Evolutionary conservation across 2,888 invertebrate species (phyloP).

Genomic region (Sphaeridia pumilis): DNA sequence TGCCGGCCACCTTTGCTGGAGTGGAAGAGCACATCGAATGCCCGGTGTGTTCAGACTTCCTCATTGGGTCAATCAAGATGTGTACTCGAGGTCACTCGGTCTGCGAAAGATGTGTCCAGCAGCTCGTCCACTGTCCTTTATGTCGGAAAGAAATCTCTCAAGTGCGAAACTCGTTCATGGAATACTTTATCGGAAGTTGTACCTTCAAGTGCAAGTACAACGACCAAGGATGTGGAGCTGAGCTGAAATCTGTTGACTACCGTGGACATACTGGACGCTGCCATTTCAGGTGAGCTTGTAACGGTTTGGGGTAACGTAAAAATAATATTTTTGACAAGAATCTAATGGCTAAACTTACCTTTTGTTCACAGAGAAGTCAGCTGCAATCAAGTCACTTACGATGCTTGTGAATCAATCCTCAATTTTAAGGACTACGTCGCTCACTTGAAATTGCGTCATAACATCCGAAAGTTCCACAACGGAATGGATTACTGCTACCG

Average conservation of each 20-base stretch:
- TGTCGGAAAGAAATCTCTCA: conserved; percentile 14
- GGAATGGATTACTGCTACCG: conserved; percentile 10
- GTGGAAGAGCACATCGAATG: conserved; percentile 9
- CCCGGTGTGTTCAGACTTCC: conserved; percentile 9
- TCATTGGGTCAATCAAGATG: conserved; percentile 6
- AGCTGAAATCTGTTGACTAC: neutral
- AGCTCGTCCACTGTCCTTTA: conserved; percentile 1
- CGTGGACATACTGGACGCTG: conserved; percentile 4
- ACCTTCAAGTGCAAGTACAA: conserved; percentile 10
- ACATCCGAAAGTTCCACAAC: conserved; percentile 5
- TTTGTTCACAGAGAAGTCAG: conserved; percentile 4
- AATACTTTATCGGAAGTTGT: conserved; percentile 14
- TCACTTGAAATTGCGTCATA: conserved; percentile 7
- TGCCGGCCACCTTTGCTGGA: neutral
- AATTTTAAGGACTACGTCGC: conserved; percentile 5
- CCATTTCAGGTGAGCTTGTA: conserved; percentile 6
- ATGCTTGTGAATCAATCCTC: neutral
- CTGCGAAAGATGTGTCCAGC: conserved; percentile 1
- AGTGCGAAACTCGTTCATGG: conserved; percentile 12
- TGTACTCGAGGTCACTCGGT: conserved; percentile 13
- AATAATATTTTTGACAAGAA: no score
- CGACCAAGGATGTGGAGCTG: conserved; percentile 11
- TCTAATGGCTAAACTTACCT: neutral
- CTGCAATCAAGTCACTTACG: neutral
- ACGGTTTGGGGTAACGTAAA: neutral